phyloP scores from a whole-genome alignment of 1,140 invertebrate species.

The Pseudomyrmex pallidus region DNA sequence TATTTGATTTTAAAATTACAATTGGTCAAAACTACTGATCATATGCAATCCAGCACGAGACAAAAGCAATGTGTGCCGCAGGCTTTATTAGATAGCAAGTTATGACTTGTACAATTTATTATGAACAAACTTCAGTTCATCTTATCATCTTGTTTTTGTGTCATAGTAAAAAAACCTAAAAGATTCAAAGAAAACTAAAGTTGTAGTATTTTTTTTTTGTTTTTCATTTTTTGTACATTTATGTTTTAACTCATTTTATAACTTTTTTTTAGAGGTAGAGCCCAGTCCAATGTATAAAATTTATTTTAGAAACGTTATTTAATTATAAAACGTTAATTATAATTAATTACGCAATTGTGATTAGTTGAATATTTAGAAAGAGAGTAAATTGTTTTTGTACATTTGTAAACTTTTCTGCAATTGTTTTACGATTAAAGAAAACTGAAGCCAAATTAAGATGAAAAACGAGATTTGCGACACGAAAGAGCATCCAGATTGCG shows the following conservation, averaged over 20 bases:
- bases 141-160: background rate
- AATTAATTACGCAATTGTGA: background rate
- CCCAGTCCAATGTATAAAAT: background rate
- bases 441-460: constrained; percentile 12
- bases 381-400: background rate
- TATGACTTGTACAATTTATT: constrained; percentile 8
- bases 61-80: no score
- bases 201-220: no score
- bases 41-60: no score
- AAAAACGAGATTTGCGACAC: constrained; percentile 17
- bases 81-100: background rate
- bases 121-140: background rate
- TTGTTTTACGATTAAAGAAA: constrained; percentile 21
- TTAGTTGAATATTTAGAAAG: constrained; percentile 17
- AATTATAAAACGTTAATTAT: background rate
- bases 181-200: constrained; percentile 13
- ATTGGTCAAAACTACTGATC: no score
- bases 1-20: no score
- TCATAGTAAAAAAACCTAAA: background rate
- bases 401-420: background rate
- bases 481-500: constrained; percentile 74
- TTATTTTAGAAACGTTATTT: background rate
- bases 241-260: no score
- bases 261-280: background rate
- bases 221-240: no score